Evolutionary conservation across 2,113 vertebrate genomes (phyloP).

Genomic region (Xerus inauris): DNA sequence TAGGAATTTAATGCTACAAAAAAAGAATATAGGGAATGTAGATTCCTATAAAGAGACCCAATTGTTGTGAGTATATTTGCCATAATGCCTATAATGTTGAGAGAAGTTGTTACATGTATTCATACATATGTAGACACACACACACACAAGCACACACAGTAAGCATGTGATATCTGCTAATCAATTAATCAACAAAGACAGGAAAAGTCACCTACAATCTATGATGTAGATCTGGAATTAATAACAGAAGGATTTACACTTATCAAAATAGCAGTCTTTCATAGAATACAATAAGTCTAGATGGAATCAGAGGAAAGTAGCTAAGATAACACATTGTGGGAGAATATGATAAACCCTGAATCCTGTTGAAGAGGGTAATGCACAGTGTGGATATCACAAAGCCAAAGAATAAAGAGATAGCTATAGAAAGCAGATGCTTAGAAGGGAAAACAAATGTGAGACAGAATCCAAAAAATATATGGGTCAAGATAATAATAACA

Average conservation of each 20-base stretch:
- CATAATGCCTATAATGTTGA: background rate
- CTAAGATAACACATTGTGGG: background rate
- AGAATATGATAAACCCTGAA: background rate
- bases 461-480: conserved; percentile 28
- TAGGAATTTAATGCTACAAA: background rate
- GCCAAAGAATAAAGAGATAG: conserved; percentile 79
- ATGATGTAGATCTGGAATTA: background rate
- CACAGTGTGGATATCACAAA: conserved; percentile 63
- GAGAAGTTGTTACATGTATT: background rate
- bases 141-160: background rate
- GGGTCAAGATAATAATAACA: conserved; percentile 57
- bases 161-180: background rate
- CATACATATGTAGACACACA: background rate
- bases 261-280: background rate
- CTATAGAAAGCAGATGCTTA: conserved; percentile 78
- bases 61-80: background rate
- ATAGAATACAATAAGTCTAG: background rate
- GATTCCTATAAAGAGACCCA: background rate
- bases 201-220: background rate
- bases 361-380: background rate
- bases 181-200: background rate
- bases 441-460: conserved; percentile 68
- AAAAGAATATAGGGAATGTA: background rate
- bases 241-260: background rate
- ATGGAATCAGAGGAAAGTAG: conserved; percentile 30